phyloP scores from a whole-genome alignment of 2,797 vertebrate genomes.

The Pyrrhura leucotis region DNA sequence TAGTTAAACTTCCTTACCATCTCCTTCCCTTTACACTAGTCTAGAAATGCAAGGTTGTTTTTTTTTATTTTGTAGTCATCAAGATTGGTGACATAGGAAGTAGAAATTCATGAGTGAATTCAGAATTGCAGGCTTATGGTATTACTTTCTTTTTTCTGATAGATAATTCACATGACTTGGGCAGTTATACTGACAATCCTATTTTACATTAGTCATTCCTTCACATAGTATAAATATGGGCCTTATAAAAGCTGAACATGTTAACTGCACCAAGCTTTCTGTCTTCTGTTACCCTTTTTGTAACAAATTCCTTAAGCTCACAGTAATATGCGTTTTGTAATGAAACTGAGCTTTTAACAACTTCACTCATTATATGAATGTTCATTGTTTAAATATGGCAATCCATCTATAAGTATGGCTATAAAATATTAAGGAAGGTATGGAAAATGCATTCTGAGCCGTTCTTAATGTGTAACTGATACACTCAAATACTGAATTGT shows the following conservation, averaged over 20 bases:
- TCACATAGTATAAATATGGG: neutral
- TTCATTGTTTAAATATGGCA: neutral
- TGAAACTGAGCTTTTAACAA: neutral
- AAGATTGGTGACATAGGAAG: neutral
- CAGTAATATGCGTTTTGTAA: neutral
- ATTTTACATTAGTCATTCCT: neutral
- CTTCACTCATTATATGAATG: neutral
- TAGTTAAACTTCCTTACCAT: neutral
- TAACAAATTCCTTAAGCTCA: neutral
- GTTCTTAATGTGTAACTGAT: conserved; percentile 13
- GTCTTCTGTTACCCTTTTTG: neutral
- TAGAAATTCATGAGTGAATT: neutral
- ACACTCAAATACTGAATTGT: neutral
- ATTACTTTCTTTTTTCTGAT: neutral
- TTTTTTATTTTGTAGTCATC: neutral
- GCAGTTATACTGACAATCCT: neutral
- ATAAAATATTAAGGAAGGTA: neutral
- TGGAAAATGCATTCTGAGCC: neutral
- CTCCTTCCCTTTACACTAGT: neutral
- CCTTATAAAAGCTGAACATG: neutral
- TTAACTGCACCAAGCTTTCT: neutral
- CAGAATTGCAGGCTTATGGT: neutral
- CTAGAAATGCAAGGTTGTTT: neutral
- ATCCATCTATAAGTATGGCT: neutral
- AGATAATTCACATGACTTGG: neutral